Evolutionary conservation across 2,888 invertebrate species (phyloP).

Genomic region (Ceriagrion tenellum): DNA sequence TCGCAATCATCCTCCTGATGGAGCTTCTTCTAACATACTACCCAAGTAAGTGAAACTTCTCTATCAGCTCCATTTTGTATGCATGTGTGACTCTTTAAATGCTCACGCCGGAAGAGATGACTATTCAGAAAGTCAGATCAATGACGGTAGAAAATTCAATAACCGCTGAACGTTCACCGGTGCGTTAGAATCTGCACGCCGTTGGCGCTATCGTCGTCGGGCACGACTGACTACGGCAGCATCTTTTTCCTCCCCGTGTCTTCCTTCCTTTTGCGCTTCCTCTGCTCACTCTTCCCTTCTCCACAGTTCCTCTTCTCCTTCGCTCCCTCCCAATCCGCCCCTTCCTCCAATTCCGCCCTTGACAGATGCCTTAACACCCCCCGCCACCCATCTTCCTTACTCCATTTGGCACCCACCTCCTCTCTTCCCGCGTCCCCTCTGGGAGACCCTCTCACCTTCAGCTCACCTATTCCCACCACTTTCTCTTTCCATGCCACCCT

Average conservation of each 20-base stretch:
- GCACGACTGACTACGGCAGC: background rate
- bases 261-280: background rate
- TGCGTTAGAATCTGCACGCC: background rate
- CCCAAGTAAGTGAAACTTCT: too few species aligned
- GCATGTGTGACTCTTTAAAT: too few species aligned
- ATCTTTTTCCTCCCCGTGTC: background rate
- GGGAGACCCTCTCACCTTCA: background rate
- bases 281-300: background rate
- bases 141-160: too few species aligned
- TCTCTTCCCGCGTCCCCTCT: background rate
- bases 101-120: too few species aligned
- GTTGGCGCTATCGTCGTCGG: too few species aligned
- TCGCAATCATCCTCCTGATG: too few species aligned
- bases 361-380: slow-evolving; percentile 25
- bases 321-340: background rate
- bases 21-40: too few species aligned
- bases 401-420: background rate
- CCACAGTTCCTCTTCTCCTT: background rate
- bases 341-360: background rate
- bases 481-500: background rate
- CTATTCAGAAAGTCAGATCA: too few species aligned
- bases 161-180: too few species aligned
- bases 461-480: background rate
- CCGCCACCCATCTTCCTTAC: background rate
- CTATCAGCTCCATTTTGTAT: too few species aligned